Conservation (phyloP, 2,797 vertebrate species). For the Cynopterus sphinx region DNA sequence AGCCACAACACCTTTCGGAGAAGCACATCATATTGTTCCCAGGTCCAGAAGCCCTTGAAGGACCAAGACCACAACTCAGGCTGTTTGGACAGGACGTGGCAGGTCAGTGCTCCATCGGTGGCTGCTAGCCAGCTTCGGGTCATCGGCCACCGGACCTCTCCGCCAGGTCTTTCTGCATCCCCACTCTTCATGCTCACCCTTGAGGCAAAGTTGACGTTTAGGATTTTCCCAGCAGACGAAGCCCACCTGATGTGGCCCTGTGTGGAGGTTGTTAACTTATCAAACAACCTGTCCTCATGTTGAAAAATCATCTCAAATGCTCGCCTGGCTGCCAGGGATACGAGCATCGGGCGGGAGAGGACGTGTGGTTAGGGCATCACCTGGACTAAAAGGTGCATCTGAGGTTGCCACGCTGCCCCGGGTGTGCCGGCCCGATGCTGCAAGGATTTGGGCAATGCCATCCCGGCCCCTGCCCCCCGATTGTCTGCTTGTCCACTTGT, state of each 20-base stretch:
- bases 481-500: not conserved
- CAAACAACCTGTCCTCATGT: accelerated
- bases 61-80: not conserved
- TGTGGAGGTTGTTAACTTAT: too few species aligned
- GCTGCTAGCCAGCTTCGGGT: not conserved
- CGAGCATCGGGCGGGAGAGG: accelerated
- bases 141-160: not conserved
- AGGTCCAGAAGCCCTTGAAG: not conserved
- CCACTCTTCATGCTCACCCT: too few species aligned
- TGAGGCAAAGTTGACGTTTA: not conserved
- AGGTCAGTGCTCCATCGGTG: not conserved
- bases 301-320: not conserved
- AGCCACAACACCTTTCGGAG: not conserved
- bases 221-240: not conserved
- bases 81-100: not conserved
- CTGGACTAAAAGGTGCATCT: accelerated
- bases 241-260: not conserved
- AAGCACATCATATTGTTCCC: not conserved
- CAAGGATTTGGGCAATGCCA: accelerated
- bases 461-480: not conserved
- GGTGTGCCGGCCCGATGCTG: not conserved
- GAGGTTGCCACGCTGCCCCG: accelerated
- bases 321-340: accelerated
- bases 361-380: accelerated
- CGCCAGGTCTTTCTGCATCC: not conserved